Percentiles rank a stretch among this genome's conserved stretches.
phyloP scores from a whole-genome alignment of 2,888 invertebrate genomes.

The Clivina fossor region DNA sequence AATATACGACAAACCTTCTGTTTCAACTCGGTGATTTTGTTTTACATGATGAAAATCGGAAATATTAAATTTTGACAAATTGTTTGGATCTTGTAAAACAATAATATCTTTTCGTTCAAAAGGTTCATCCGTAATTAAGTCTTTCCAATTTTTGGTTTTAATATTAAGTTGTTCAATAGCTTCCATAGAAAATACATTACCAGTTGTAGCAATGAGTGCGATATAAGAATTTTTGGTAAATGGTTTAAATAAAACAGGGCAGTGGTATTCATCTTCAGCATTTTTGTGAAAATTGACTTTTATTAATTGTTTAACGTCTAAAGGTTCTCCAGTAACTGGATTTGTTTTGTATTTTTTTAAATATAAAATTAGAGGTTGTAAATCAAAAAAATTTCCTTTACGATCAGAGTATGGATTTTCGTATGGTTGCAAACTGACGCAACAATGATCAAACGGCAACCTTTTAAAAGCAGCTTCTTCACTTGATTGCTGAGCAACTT shows the following conservation, averaged over 20 bases:
- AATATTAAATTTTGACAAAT: slow-evolving; percentile 92
- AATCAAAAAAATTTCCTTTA: slow-evolving; percentile 91
- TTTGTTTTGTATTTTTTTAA: slow-evolving; percentile 89
- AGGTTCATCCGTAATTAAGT: slow-evolving; percentile 85
- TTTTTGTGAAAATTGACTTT: slow-evolving; percentile 90
- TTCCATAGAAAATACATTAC: slow-evolving; percentile 95
- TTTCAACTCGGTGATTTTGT: slow-evolving; percentile 83
- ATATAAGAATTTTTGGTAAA: slow-evolving; percentile 95
- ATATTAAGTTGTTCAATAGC: slow-evolving; percentile 95
- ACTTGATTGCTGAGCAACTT: slow-evolving; percentile 63
- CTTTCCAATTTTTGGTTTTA: slow-evolving; percentile 91
- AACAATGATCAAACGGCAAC: slow-evolving; percentile 91
- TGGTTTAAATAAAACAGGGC: slow-evolving; percentile 89
- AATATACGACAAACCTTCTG: slow-evolving; percentile 64
- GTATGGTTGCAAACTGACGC: slow-evolving; percentile 88
- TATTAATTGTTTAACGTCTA: slow-evolving; percentile 78
- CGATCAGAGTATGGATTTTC: slow-evolving; percentile 88
- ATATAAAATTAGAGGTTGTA: slow-evolving; percentile 83
- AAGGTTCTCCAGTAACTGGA: slow-evolving; percentile 88
- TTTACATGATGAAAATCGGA: slow-evolving; percentile 91
- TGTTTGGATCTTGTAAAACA: slow-evolving; percentile 85
- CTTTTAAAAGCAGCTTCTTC: slow-evolving; percentile 84
- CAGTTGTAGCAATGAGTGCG: slow-evolving; percentile 84
- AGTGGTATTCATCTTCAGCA: slow-evolving; percentile 80
- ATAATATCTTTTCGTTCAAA: slow-evolving; percentile 90